A percentile compares a stretch with the other conserved stretches of the same genome.
phyloP scores from a whole-genome alignment of 2,113 vertebrate genomes.

The Astur gentilis region DNA sequence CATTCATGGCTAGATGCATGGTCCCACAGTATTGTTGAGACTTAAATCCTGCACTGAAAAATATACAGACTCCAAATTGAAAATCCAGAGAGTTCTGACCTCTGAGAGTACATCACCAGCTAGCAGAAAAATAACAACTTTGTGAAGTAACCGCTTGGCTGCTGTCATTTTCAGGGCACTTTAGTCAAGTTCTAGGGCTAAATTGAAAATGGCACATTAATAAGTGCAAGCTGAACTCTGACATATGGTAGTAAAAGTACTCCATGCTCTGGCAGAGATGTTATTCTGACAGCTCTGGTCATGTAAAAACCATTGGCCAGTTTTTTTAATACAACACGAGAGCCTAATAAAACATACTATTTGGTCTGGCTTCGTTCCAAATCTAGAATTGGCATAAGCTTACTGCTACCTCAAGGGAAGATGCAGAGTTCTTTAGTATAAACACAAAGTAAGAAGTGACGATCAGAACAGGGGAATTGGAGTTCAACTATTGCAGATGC shows the following conservation, averaged over 20 bases:
- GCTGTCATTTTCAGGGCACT: background rate
- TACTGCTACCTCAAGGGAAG: background rate
- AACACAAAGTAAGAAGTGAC: background rate
- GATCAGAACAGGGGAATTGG: background rate
- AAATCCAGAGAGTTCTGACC: background rate
- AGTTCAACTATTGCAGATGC: background rate
- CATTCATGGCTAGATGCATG: fast-evolving
- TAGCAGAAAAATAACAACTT: background rate
- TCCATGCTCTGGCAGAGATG: background rate
- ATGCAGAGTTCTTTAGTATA: background rate
- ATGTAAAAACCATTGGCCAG: background rate
- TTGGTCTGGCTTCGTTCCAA: background rate
- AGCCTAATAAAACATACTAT: background rate
- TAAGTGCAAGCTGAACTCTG: background rate
- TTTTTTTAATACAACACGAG: background rate
- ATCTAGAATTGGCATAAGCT: background rate
- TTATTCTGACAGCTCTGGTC: background rate
- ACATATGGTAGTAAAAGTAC: background rate
- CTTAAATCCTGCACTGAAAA: background rate
- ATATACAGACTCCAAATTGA: background rate
- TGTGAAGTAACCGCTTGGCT: background rate
- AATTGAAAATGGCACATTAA: background rate
- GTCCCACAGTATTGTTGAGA: background rate
- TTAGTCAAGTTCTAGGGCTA: background rate
- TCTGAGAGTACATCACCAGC: background rate